A percentile compares a stretch with the other conserved stretches of the same genome.
Conservation (phyloP, 2,888 invertebrate genomes). For the Lissonota sp. region DNA sequence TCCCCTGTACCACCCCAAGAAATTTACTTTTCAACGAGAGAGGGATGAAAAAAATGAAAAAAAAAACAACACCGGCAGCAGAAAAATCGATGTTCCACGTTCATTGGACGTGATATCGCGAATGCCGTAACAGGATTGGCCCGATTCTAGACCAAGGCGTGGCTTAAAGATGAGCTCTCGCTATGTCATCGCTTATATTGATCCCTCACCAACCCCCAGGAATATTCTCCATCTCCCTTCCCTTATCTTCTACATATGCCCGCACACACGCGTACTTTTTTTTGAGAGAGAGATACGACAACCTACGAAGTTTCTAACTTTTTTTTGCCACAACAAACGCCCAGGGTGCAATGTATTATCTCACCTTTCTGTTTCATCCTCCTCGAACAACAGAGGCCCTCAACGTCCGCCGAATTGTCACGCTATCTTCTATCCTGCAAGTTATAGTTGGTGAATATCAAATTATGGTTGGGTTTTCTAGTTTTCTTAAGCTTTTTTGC, state of each 20-base stretch:
- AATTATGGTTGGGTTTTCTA: too few species aligned
- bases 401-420: slow-evolving; percentile 7
- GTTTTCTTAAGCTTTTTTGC: too few species aligned
- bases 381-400: not conserved
- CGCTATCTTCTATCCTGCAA: not conserved
- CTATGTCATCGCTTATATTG: slow-evolving; percentile 83
- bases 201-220: slow-evolving; percentile 74
- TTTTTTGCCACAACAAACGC: slow-evolving; percentile 37
- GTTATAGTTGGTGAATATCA: too few species aligned
- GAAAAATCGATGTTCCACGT: slow-evolving; percentile 80
- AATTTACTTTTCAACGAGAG: slow-evolving; percentile 79
- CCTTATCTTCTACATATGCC: slow-evolving; percentile 8
- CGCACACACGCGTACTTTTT: slow-evolving; percentile 20
- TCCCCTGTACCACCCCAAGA: slow-evolving; percentile 69
- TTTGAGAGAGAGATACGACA: not conserved
- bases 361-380: slow-evolving; percentile 53
- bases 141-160: slow-evolving; percentile 73
- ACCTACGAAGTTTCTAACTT: slow-evolving; percentile 32
- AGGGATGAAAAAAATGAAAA: slow-evolving; percentile 59
- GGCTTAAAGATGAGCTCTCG: slow-evolving; percentile 83
- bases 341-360: slow-evolving; percentile 63
- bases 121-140: slow-evolving; percentile 74
- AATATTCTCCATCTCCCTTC: slow-evolving; percentile 31
- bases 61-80: slow-evolving; percentile 69
- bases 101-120: slow-evolving; percentile 74